A percentile compares a stretch with the other conserved stretches of the same genome.
Evolutionary conservation across 2,113 vertebrate species (phyloP).

Genomic region (Phylloscopus whistleri): DNA sequence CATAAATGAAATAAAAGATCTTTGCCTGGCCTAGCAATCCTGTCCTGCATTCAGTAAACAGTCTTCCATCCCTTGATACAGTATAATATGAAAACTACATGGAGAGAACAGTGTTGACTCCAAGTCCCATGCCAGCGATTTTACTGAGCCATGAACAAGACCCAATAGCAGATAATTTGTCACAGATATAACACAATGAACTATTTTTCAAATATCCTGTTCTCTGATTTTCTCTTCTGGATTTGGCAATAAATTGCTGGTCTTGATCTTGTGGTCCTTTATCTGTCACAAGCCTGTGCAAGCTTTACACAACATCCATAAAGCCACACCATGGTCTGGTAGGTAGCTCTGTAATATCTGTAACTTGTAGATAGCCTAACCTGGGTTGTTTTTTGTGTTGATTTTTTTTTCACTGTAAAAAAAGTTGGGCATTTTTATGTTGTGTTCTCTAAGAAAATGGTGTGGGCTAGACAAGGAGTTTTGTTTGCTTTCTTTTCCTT

Average conservation of each 20-base stretch:
- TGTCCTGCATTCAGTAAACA: neutral
- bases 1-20: neutral
- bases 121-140: neutral
- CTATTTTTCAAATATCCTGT: neutral
- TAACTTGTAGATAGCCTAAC: slow-evolving; percentile 5
- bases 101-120: neutral
- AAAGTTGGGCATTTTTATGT: neutral
- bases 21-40: neutral
- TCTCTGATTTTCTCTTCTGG: neutral
- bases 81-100: neutral
- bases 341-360: slow-evolving; percentile 14
- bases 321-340: neutral
- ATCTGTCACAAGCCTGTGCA: neutral
- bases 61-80: neutral
- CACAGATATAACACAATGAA: neutral
- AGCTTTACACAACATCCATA: neutral
- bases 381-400: neutral
- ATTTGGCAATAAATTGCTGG: neutral
- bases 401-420: neutral
- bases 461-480: accelerated
- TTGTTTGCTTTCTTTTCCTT: neutral
- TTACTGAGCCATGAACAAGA: neutral
- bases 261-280: neutral
- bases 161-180: neutral
- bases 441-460: neutral